Base-by-base conservation (phyloP, 1,140 invertebrate genomes). In the Olivierus martensii region DNA sequence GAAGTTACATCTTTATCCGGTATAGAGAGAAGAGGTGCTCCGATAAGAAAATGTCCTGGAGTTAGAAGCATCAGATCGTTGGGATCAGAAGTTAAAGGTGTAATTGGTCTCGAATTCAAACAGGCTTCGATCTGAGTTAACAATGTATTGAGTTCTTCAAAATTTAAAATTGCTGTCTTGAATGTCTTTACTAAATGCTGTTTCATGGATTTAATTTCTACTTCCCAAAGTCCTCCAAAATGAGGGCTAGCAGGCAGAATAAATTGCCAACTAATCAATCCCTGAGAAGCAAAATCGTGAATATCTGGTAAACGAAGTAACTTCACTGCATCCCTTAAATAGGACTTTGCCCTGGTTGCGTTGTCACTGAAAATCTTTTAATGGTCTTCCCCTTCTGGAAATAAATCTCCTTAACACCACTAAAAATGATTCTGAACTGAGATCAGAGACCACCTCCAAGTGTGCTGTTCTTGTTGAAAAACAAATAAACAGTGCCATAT, bases 181-280 rank as follows among this genome's bases (percentile, higher is more conserved):
- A 38, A 10, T 38, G n/a, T n/a, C n/a, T n/a, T 38, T 38, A 10
- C n/a, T 38, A 38, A n/a, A n/a, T n/a, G 37, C 9, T 38, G 37
- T 46, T 63, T 61, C n/a, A 61, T 57, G 0, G 55, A 47, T 47
- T 59, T 59, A 14, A 38, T 10, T 10, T 38, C n/a, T 38, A n/a
- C 35, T 47, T 38, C 46, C 21, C 21, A 47, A 4, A 47, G 15
- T 47, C 46, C 46, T 4, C 46, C 46, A 21, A 21, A 47, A 21
- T 35, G 35, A 19, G 46, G 21, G 14, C n/a, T 21, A 7, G 21
- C 35, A 6, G 46, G 46, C 5, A 14, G 21, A 35, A 17, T 47
- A 35, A 47, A 47, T 4, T 6, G n/a, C 46, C 46, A 47, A n/a
- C n/a, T 38, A n/a, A n/a, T n/a, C n/a, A n/a, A n/a, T n/a, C n/a